phyloP scores from a whole-genome alignment of 2,888 invertebrate species.

The Congeria kusceri region DNA sequence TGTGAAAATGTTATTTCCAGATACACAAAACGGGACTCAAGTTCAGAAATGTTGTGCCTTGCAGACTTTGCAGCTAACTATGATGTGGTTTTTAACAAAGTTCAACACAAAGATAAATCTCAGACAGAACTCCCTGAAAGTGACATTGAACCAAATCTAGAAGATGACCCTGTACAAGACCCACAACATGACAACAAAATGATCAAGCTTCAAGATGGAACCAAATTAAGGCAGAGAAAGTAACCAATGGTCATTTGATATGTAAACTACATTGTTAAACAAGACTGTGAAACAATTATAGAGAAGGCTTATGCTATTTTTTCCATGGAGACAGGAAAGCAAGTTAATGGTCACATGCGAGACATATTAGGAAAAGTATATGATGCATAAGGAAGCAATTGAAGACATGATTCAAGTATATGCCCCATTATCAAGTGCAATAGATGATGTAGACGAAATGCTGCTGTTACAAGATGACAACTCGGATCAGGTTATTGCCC shows the following conservation, averaged over 20 bases:
- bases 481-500: conserved; percentile 6
- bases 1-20: background rate
- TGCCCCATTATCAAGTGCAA: conserved; percentile 6
- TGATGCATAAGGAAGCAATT: conserved; percentile 15
- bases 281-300: conserved; percentile 51
- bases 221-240: background rate
- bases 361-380: conserved; percentile 35
- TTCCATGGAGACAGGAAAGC: conserved; percentile 74
- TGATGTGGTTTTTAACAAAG: conserved; percentile 1
- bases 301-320: conserved; percentile 68
- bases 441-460: conserved; percentile 7
- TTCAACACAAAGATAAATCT: background rate
- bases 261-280: conserved; percentile 63
- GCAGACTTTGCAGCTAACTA: conserved; percentile 24
- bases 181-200: background rate
- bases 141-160: conserved; percentile 4
- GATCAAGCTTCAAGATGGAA: background rate
- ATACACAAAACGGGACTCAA: background rate
- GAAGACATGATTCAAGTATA: conserved; percentile 22
- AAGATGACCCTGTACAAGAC: conserved; percentile 20
- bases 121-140: conserved; percentile 10
- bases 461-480: background rate
- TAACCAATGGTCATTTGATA: conserved; percentile 16
- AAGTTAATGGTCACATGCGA: conserved; percentile 31
- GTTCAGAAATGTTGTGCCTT: conserved; percentile 22